These are phyloP conservation scores for Choristoneura fumiferana DNA, from an alignment of 1,140 invertebrate genomes.

Conservation along the genomic window DNA sequence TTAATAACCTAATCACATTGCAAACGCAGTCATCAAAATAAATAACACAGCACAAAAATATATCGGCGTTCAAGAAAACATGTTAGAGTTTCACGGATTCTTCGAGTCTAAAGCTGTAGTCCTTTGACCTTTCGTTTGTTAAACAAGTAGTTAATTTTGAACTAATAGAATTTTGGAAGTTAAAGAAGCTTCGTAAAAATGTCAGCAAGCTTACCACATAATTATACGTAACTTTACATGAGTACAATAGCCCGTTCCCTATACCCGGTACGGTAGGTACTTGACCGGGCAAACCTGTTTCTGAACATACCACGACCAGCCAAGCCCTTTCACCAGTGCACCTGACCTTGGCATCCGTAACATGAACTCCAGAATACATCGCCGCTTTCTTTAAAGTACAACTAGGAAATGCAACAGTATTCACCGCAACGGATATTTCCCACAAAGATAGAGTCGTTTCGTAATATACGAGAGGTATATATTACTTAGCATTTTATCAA, in stretches of 20 bases:
- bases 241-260: conserved; percentile 25
- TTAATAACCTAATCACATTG: too few species aligned
- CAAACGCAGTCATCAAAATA: too few species aligned
- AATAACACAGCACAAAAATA: too few species aligned
- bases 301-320: conserved; percentile 19
- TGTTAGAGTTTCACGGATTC: too few species aligned
- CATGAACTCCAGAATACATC: neutral
- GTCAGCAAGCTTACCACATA: neutral
- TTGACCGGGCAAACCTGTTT: conserved; percentile 39
- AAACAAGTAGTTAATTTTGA: too few species aligned
- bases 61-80: too few species aligned
- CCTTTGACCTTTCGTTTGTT: too few species aligned
- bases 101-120: too few species aligned
- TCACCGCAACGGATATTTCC: neutral
- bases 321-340: conserved; percentile 14
- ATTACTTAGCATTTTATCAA: neutral
- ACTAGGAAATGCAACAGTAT: neutral
- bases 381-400: neutral
- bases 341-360: conserved; percentile 26
- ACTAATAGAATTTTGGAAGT: too few species aligned
- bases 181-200: neutral
- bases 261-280: conserved; percentile 20
- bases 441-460: neutral
- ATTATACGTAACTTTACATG: conserved; percentile 14
- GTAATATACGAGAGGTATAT: too few species aligned